Conservation (phyloP, 2,113 vertebrate genomes). For the Oncorhynchus kisutch region DNA sequence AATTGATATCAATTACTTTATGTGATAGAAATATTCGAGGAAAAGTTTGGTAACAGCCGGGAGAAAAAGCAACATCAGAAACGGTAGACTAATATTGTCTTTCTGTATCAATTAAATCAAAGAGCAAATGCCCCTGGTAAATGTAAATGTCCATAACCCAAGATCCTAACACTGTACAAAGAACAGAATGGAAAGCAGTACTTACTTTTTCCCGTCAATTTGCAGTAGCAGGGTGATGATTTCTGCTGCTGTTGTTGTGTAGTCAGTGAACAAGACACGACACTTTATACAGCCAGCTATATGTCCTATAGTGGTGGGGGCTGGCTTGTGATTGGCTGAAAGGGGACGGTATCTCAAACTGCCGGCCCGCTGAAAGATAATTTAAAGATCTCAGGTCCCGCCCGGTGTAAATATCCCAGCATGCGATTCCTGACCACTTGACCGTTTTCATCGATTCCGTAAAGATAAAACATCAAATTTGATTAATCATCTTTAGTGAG, state of each 20-base stretch:
- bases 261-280: not conserved
- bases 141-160: too few species aligned
- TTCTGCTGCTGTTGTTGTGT: not conserved
- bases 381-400: not conserved
- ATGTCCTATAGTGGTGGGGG: not conserved
- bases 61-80: too few species aligned
- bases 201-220: not conserved
- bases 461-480: not conserved
- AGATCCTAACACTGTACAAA: not conserved
- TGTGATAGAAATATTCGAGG: too few species aligned
- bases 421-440: not conserved
- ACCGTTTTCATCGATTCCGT: too few species aligned
- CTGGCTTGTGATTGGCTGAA: not conserved
- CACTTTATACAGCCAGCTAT: slow-evolving; percentile 1
- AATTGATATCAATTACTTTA: too few species aligned
- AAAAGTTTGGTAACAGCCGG: too few species aligned
- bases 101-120: too few species aligned
- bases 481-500: not conserved
- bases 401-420: not conserved
- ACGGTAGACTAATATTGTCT: too few species aligned
- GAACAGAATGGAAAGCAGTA: not conserved
- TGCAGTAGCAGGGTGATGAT: too few species aligned
- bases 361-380: not conserved
- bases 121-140: too few species aligned
- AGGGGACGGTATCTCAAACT: not conserved